A percentile compares a stretch with the other conserved stretches of the same genome.
Evolutionary conservation across 1,140 invertebrate genomes (phyloP).

Genomic region (Dinoponera quadriceps): DNA sequence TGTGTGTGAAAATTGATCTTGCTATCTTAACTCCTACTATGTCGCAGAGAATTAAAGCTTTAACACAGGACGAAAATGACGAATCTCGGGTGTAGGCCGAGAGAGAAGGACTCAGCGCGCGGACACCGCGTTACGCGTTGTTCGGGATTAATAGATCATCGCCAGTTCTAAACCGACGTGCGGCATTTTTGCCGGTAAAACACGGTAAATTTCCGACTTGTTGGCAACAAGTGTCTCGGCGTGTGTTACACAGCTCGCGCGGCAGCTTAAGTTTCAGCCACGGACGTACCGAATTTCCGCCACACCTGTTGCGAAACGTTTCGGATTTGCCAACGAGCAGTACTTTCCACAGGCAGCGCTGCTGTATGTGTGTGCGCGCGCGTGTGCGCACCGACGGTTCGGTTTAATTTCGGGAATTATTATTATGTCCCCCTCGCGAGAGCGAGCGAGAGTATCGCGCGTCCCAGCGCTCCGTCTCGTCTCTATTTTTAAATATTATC

Average conservation of each 20-base stretch:
- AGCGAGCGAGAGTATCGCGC: neutral
- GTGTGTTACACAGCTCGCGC: conserved; percentile 69
- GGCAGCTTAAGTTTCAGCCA: conserved; percentile 74
- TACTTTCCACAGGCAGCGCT: conserved; percentile 51
- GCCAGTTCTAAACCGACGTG: neutral
- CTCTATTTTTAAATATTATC: conserved; percentile 75
- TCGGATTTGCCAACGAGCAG: conserved; percentile 72
- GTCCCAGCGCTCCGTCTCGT: conserved; percentile 21
- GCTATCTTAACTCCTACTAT: too few species aligned
- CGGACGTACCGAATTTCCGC: conserved; percentile 74
- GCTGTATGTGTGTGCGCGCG: too few species aligned
- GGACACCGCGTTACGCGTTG: neutral
- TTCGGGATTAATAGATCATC: conserved; percentile 30
- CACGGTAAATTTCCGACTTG: conserved; percentile 70
- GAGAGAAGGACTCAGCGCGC: too few species aligned
- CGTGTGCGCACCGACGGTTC: conserved; percentile 27
- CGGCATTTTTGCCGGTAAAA: conserved; percentile 52
- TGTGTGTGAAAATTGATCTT: too few species aligned
- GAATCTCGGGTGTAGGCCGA: too few species aligned
- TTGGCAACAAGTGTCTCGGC: conserved; percentile 73
- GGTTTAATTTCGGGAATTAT: conserved; percentile 73
- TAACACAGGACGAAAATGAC: too few species aligned
- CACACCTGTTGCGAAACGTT: conserved; percentile 75
- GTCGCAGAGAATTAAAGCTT: too few species aligned
- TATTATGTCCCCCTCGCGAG: conserved; percentile 59